Percentiles rank a stretch among this genome's conserved stretches.
Evolutionary conservation across 2,113 vertebrate genomes (phyloP).

Genomic region (Lepus americanus): DNA sequence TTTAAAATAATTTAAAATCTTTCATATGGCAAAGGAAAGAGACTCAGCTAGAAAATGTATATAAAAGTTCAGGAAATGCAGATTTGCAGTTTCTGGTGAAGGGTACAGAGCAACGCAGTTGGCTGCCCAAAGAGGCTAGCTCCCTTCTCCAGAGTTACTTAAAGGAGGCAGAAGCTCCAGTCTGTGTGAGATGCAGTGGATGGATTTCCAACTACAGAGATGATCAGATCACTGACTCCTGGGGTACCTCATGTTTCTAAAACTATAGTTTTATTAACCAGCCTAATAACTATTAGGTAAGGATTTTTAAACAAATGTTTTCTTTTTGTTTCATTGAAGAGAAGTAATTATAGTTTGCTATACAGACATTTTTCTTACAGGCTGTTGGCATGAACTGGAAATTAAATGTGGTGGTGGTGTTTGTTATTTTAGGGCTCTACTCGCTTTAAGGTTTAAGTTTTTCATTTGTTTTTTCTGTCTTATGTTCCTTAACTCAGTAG

Average conservation of each 20-base stretch:
- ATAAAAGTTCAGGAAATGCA: background rate
- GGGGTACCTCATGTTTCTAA: background rate
- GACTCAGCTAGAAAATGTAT: background rate
- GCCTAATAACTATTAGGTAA: background rate
- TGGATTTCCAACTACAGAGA: background rate
- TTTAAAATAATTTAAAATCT: slow-evolving; percentile 41
- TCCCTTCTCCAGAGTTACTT: background rate
- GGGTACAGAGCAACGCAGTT: background rate
- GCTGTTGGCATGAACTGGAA: background rate
- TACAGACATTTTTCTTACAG: background rate
- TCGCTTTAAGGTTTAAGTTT: slow-evolving; percentile 10
- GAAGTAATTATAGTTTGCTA: slow-evolving; percentile 12
- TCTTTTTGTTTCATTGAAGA: slow-evolving; percentile 35
- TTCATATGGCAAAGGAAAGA: background rate
- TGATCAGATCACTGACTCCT: background rate
- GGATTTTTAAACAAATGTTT: slow-evolving; percentile 7
- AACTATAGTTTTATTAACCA: background rate
- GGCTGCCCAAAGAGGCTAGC: background rate
- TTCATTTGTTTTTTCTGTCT: slow-evolving; percentile 31
- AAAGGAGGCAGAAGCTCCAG: background rate
- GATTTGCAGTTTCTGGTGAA: background rate
- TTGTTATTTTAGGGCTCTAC: background rate
- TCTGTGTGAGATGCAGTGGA: background rate
- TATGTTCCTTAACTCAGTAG: background rate
- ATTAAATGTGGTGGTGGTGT: slow-evolving; percentile 35